phyloP scores from a whole-genome alignment of 2,113 vertebrate genomes.

The Crotalus tigris region DNA sequence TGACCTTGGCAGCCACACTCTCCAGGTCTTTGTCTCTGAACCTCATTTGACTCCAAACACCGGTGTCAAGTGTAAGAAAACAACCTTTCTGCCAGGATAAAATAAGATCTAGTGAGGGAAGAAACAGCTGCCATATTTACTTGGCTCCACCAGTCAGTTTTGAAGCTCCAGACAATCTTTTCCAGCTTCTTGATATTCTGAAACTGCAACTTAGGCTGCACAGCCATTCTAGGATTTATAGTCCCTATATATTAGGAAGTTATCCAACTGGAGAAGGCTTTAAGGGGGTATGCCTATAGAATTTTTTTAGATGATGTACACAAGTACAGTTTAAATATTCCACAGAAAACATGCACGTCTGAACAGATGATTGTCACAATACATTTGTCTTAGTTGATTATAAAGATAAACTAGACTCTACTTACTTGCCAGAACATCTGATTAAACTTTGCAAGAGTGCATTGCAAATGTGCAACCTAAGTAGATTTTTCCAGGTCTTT shows the following conservation, averaged over 20 bases:
- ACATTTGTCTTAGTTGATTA: not conserved
- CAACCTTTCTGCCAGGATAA: not conserved
- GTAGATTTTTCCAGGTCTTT: not conserved
- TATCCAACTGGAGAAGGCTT: too few relatives aligned
- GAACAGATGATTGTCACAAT: too few relatives aligned
- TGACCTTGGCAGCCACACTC: not conserved
- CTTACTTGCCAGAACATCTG: not conserved
- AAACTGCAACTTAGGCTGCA: too few relatives aligned
- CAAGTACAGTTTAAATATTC: not conserved
- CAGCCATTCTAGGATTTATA: too few relatives aligned
- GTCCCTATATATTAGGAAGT: too few relatives aligned
- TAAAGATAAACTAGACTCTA: not conserved
- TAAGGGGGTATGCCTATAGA: not conserved
- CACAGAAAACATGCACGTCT: not conserved
- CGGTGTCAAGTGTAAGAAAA: not conserved
- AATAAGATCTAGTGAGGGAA: not conserved
- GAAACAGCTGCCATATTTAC: not conserved
- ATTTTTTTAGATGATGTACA: not conserved
- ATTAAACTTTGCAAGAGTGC: not conserved
- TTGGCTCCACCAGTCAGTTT: not conserved
- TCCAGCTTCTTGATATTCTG: not conserved
- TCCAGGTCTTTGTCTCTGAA: not conserved
- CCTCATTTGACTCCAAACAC: not conserved
- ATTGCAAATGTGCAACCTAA: not conserved
- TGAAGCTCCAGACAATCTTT: not conserved